Evolutionary conservation across 2,888 invertebrate genomes (phyloP).

Genomic region (Allophyes oxyacanthae): DNA sequence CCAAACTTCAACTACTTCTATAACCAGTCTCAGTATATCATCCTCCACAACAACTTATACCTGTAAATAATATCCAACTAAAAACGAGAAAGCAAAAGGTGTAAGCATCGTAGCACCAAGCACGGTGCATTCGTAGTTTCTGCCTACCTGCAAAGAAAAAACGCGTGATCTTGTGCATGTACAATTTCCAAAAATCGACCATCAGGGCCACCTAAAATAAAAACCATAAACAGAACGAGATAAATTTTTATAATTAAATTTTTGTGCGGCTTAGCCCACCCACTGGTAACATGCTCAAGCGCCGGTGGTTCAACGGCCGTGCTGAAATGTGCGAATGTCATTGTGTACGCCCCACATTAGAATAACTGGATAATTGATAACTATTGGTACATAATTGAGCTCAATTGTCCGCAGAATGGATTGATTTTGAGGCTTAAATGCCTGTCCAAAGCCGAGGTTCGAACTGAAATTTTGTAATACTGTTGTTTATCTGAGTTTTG

Average conservation of each 20-base stretch:
- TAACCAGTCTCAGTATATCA: no score
- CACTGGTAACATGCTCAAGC: slow-evolving; percentile 50
- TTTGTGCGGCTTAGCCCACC: slow-evolving; percentile 50
- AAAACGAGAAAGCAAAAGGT: no score
- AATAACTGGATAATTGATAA: slow-evolving; percentile 65
- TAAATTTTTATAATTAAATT: slow-evolving; percentile 55
- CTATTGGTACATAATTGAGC: slow-evolving; percentile 29
- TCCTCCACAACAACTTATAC: no score
- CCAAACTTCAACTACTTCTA: no score
- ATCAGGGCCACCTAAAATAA: slow-evolving; percentile 15
- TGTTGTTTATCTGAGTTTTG: background rate
- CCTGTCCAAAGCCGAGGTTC: background rate
- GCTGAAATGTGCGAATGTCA: slow-evolving; percentile 76
- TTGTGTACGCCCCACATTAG: slow-evolving; percentile 63
- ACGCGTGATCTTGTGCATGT: no score
- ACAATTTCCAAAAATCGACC: background rate
- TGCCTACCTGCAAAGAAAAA: no score
- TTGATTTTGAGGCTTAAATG: background rate
- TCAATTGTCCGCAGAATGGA: slow-evolving; percentile 4
- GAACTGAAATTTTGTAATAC: background rate
- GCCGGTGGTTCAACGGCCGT: slow-evolving; percentile 70
- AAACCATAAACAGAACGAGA: slow-evolving; percentile 26
- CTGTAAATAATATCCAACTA: no score
- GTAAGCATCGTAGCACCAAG: no score
- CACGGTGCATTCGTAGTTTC: no score